Evolutionary conservation across 2,797 vertebrate species (phyloP), one percentile per base, ranked within the genome.

Genomic region (Sebastes oblongus): DNA sequence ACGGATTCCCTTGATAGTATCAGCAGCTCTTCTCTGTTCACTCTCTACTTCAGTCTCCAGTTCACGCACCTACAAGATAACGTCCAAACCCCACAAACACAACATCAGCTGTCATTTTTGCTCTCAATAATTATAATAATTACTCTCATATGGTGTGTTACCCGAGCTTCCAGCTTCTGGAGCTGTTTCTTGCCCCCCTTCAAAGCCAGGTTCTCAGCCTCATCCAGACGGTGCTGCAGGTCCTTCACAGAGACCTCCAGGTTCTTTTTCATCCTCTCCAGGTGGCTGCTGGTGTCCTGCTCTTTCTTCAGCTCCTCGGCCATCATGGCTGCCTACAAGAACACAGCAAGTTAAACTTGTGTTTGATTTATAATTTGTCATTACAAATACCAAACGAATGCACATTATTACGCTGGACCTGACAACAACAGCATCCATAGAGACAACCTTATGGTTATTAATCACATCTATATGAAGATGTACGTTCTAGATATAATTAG

Each of bases 191-290:
- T 92, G 55, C 88, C 88, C 2, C 91, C 89, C 55, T 91, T 91
- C 75, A 91, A 20, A 29, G 88, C 89, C 70, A 92, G 75, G 71
- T 4, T 86, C 85, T 92, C 89, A 5, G 91, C 85, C 55, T 91
- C 89, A 3, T 89, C 85, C 75, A 92, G 83, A 4, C 88, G 86
- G 52, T 86, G 78, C 66, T 90, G 89, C 59, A 92, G 85, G 11
- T 91, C 89, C 71, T 90, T 92, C 34, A 90, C 84, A 8, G 87
- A 88, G 4, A 22, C 68, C 72, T 91, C 96, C 72, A 96, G 76
- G 92, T 96, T 96, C 91, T 96, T 96, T 90, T 96, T 97, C 96
- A 97, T 97, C 76, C 96, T 93, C 88, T 97, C 96, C 86, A 97
- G 93, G 78, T 97, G 97, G 66, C 95, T 94, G 0, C 96, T 96